Evolutionary conservation across 2,113 vertebrate genomes (phyloP), one percentile per base, ranked within the genome.

Genomic region (Takifugu flavidus): DNA sequence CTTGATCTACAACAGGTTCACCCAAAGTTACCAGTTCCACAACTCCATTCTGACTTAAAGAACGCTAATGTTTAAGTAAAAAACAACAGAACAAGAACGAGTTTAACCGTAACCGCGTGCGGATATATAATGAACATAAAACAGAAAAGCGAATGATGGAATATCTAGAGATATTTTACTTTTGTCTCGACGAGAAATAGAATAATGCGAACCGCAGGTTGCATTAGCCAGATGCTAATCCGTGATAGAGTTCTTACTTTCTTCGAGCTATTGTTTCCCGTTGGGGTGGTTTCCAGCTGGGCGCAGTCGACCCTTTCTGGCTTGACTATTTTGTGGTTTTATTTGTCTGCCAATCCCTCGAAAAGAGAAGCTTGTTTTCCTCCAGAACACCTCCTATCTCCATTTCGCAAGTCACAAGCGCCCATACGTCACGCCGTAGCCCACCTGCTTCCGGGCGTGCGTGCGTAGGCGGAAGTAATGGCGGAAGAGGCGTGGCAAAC

Each of bases 351-450:
- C 60, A 65, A 29, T 25, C 5, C 2, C 20, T 25, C 20, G n/a
- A 39, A 57, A 1, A 14, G 27, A 0, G 31, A 42, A 15, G 43
- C 27, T 56, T 46, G 53, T 60, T 69, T 53, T 51, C 6, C 5
- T n/a, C 8, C 3, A 3, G 4, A 25, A 7, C 0, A n/a, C 34
- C 61, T 57, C 42, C 62, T 28, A 0, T 65, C 72, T 76, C 65
- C 74, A 79, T 86, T 86, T 82, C 65, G 70, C 78, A 80, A 83
- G 82, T 87, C 82, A 83, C 67, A 61, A 54, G 2, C 72, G 46
- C 27, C 1, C 3, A 5, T 3, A 53, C 67, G 67, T 70, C 64
- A 67, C 5, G 0, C 11, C 0, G 25, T 1, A 1, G 54, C 55
- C 44, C 53, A 4, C 6, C 7, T 12, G 0, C 59, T 62, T 77